Evolutionary conservation across 1,140 invertebrate genomes (phyloP).

Genomic region (Cydia splendana): DNA sequence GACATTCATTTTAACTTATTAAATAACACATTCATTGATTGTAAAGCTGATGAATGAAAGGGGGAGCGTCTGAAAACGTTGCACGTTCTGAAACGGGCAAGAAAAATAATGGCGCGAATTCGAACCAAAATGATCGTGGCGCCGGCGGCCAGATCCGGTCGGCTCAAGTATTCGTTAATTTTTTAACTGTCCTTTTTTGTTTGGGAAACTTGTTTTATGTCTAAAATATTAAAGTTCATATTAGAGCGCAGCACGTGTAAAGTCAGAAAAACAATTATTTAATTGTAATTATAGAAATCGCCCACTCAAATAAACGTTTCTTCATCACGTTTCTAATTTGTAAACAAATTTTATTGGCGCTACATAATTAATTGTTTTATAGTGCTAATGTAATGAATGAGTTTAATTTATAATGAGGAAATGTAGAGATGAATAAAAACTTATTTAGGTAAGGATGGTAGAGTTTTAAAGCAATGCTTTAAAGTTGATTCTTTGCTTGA

Average conservation of each 20-base stretch:
- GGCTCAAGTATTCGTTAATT: not conserved
- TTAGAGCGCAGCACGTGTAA: not conserved
- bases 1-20: conserved; percentile 42
- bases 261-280: not conserved
- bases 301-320: not conserved
- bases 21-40: conserved; percentile 30
- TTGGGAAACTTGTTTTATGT: not conserved
- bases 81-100: conserved; percentile 36
- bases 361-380: conserved; percentile 6
- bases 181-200: not conserved
- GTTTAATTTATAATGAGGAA: conserved; percentile 21
- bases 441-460: not conserved
- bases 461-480: conserved; percentile 15
- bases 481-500: conserved; percentile 50
- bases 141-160: conserved; percentile 28
- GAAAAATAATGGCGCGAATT: conserved; percentile 45
- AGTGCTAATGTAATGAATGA: not conserved
- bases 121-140: conserved; percentile 39
- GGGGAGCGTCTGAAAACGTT: not conserved
- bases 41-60: not conserved
- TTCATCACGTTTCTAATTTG: not conserved
- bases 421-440: conserved; percentile 8
- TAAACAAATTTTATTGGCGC: not conserved
- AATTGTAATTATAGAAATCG: not conserved
- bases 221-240: conserved; percentile 11